Conservation (phyloP, 2,113 vertebrate genomes). For the Mus pahari region DNA sequence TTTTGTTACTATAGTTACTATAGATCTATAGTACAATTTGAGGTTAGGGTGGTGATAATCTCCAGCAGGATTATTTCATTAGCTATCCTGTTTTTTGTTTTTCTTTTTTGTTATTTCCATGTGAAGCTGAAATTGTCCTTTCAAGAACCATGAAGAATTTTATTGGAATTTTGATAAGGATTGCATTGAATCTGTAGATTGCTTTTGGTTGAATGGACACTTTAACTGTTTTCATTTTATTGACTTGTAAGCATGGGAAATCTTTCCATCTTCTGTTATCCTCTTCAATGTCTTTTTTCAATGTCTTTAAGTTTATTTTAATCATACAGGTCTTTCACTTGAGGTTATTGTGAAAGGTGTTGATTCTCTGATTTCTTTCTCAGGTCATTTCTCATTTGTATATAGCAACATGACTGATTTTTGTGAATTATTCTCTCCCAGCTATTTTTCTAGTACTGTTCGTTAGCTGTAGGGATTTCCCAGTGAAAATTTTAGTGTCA, state of each 20-base stretch:
- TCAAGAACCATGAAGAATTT: not conserved
- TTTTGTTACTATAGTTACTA: not conserved
- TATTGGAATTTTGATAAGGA: not conserved
- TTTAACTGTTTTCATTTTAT: not conserved
- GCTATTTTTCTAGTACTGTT: not conserved
- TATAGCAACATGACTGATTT: not conserved
- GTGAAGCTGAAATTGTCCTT: not conserved
- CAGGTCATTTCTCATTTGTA: not conserved
- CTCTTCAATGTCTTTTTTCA: not conserved
- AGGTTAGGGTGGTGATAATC: not conserved
- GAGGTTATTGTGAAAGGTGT: no score
- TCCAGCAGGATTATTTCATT: not conserved
- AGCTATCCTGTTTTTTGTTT: not conserved
- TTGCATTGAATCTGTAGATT: not conserved
- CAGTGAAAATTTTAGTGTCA: not conserved
- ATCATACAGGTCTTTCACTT: not conserved
- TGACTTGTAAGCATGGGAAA: no score
- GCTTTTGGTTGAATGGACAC: not conserved
- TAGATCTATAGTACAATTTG: not conserved
- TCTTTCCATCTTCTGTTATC: not conserved
- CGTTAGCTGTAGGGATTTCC: not conserved
- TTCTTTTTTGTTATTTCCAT: not conserved
- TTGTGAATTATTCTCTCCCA: not conserved
- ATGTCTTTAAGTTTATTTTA: no score
- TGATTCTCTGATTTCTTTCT: not conserved